These are phyloP conservation scores for Fistularia commersonii DNA, from an alignment of 2,797 vertebrate species.

Conservation along the genomic window DNA sequence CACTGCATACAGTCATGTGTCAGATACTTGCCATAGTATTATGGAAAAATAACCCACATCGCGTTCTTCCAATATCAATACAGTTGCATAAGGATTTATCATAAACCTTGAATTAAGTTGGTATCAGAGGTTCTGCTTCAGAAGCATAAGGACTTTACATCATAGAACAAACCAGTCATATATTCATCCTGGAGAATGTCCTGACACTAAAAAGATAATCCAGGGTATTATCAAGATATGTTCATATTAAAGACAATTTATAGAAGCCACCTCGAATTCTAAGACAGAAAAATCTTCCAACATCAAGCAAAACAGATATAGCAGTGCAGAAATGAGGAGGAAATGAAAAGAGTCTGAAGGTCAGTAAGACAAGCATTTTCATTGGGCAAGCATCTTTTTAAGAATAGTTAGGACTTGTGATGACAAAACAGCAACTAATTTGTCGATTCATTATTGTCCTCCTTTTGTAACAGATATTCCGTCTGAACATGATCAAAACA, in stretches of 20 bases:
- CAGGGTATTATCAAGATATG: slow-evolving; percentile 17
- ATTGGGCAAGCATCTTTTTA: slow-evolving; percentile 20
- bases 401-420: slow-evolving; percentile 11
- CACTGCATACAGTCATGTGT: slow-evolving; percentile 28
- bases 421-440: slow-evolving; percentile 12
- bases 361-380: slow-evolving; percentile 5
- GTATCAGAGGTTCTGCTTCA: slow-evolving; percentile 16
- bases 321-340: slow-evolving; percentile 4
- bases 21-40: slow-evolving; percentile 38
- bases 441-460: slow-evolving; percentile 20
- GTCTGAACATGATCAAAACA: slow-evolving; percentile 26
- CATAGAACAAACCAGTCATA: slow-evolving; percentile 10
- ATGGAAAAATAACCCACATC: slow-evolving; percentile 39
- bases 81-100: slow-evolving; percentile 53
- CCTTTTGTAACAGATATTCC: slow-evolving; percentile 53
- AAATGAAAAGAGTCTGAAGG: neutral
- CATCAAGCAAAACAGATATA: slow-evolving; percentile 13
- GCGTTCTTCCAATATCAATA: slow-evolving; percentile 39
- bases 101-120: slow-evolving; percentile 38
- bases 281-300: slow-evolving; percentile 9
- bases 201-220: neutral
- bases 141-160: slow-evolving; percentile 37
- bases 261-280: slow-evolving; percentile 15
- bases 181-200: neutral
- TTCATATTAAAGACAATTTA: slow-evolving; percentile 24